A percentile compares a stretch with the other conserved stretches of the same genome.
phyloP scores from a whole-genome alignment of 1,140 invertebrate species.

The Drosophila ercepeae region DNA sequence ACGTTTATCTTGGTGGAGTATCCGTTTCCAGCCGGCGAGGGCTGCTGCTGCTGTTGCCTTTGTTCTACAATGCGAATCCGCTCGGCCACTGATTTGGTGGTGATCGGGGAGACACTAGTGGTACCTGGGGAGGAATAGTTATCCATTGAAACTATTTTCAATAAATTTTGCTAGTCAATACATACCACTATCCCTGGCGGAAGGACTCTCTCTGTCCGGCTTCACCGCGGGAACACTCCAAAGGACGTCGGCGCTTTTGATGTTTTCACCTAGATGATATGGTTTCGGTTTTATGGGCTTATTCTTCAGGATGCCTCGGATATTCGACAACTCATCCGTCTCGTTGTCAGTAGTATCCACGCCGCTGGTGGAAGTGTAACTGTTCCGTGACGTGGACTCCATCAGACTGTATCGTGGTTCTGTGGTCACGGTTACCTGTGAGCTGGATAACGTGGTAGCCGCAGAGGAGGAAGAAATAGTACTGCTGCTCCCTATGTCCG shows the following conservation, averaged over 20 bases:
- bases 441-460: background rate
- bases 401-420: constrained; percentile 58
- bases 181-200: constrained; percentile 53
- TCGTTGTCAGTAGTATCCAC: constrained; percentile 83
- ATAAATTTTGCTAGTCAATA: background rate
- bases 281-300: constrained; percentile 88
- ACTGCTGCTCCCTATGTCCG: background rate
- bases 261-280: constrained; percentile 88
- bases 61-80: constrained; percentile 80
- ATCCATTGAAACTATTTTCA: no score
- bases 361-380: constrained; percentile 78
- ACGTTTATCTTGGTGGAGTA: constrained; percentile 86
- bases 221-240: constrained; percentile 84
- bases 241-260: constrained; percentile 84
- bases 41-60: constrained; percentile 57
- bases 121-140: background rate
- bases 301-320: constrained; percentile 89
- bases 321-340: constrained; percentile 85
- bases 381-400: constrained; percentile 63
- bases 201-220: constrained; percentile 45
- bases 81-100: constrained; percentile 84
- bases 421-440: constrained; percentile 67
- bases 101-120: constrained; percentile 46
- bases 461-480: background rate
- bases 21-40: constrained; percentile 71